Evolutionary conservation across 2,888 invertebrate genomes (phyloP).

Genomic region (Achlya flavicornis): DNA sequence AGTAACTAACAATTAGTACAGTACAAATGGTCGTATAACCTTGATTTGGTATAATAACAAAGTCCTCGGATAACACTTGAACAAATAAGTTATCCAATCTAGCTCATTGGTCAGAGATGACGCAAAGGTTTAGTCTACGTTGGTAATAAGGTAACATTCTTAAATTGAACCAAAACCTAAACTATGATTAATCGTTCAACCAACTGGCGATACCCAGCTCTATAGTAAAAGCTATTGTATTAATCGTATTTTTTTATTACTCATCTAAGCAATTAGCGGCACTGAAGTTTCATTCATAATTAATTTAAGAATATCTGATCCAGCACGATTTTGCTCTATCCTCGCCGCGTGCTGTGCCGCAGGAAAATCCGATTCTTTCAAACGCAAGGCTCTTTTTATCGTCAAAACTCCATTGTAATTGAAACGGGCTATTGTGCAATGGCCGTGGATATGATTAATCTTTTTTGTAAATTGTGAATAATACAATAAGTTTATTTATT

Average conservation of each 20-base stretch:
- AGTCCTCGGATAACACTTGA: slow-evolving; percentile 70
- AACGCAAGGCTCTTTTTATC: not conserved
- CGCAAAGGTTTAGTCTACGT: slow-evolving; percentile 21
- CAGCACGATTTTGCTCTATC: not conserved
- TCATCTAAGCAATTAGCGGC: not conserved
- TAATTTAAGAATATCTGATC: not conserved
- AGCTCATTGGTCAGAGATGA: slow-evolving; percentile 49
- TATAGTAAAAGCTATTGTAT: not conserved
- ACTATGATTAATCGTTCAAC: not conserved
- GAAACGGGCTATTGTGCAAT: not conserved
- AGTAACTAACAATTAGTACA: slow-evolving; percentile 30
- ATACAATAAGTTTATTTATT: not conserved
- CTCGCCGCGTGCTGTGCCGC: not conserved
- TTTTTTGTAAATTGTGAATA: not conserved
- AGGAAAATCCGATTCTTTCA: not conserved
- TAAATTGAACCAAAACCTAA: not conserved
- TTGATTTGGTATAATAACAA: slow-evolving; percentile 40
- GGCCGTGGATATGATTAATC: not conserved
- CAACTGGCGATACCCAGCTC: not conserved
- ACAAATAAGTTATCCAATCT: slow-evolving; percentile 65
- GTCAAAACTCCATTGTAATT: slow-evolving; percentile 1
- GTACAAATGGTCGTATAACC: slow-evolving; percentile 32
- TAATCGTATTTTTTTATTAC: not conserved
- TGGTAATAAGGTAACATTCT: not conserved
- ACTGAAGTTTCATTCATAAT: not conserved